phyloP scores from a whole-genome alignment of 2,797 vertebrate genomes.

The Trichosurus vulpecula region DNA sequence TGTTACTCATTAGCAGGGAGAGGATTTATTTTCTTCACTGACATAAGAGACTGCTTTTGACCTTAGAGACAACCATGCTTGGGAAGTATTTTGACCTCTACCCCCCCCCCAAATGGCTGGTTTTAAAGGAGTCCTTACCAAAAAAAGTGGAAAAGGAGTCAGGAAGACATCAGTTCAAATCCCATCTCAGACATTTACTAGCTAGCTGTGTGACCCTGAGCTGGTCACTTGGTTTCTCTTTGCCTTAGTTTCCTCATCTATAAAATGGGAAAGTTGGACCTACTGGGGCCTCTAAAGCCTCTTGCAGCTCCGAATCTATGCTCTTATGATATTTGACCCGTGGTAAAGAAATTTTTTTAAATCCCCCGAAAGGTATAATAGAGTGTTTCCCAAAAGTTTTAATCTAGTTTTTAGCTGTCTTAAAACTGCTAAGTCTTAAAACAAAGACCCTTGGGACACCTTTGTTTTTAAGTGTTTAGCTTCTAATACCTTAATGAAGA shows the following conservation, averaged over 20 bases:
- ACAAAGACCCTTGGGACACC: neutral
- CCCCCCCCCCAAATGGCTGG: too few relatives aligned
- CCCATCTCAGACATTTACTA: neutral
- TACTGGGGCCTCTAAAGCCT: neutral
- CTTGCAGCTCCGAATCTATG: neutral
- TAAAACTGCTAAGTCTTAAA: neutral
- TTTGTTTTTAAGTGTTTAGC: neutral
- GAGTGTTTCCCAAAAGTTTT: neutral
- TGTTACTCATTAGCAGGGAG: neutral
- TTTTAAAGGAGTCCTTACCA: neutral
- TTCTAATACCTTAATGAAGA: neutral
- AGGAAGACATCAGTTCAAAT: neutral
- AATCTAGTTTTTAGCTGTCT: neutral
- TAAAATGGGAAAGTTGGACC: neutral
- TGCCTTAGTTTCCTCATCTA: neutral
- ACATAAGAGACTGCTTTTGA: neutral
- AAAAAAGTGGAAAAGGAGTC: neutral
- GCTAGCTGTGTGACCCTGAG: neutral
- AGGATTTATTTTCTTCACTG: neutral
- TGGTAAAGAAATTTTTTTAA: neutral
- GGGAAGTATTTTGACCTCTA: neutral
- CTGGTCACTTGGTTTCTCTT: neutral
- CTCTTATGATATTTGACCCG: neutral
- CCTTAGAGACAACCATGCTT: neutral
- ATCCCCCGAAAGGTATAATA: neutral